A percentile compares a stretch with the other conserved stretches of the same genome.
Conservation (phyloP, 2,797 vertebrate species). For the Fundulus diaphanus region DNA sequence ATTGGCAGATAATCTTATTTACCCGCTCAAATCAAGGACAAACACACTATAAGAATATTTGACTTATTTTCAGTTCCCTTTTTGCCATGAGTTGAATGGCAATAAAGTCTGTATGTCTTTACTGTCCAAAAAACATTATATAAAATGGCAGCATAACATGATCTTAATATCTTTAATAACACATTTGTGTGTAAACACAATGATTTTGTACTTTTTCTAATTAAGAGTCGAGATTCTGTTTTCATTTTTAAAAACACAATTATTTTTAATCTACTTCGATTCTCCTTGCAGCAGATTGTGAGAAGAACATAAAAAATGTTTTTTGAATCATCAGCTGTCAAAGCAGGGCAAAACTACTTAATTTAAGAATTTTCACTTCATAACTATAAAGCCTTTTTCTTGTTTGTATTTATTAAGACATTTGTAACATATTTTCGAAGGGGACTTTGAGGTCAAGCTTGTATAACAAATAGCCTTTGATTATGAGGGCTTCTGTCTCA, state of each 20-base stretch:
- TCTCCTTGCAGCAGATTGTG: background rate
- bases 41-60: no score
- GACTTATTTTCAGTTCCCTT: no score
- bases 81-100: no score
- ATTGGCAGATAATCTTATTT: no score
- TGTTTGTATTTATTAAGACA: background rate
- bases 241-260: background rate
- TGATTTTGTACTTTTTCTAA: background rate
- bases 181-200: background rate
- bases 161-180: background rate
- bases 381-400: background rate
- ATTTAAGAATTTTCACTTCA: background rate
- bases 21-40: no score
- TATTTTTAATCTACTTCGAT: background rate
- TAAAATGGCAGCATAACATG: background rate
- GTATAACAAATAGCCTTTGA: background rate
- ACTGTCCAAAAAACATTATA: no score
- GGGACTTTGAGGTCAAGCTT: background rate
- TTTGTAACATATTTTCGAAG: background rate
- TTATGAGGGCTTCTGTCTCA: background rate
- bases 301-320: background rate
- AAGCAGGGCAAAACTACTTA: background rate
- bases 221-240: background rate
- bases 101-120: no score
- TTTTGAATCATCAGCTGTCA: background rate